These are phyloP conservation scores for Pangasius krempfi DNA, from an alignment of 2,797 vertebrate species.

Conservation along the genomic window DNA sequence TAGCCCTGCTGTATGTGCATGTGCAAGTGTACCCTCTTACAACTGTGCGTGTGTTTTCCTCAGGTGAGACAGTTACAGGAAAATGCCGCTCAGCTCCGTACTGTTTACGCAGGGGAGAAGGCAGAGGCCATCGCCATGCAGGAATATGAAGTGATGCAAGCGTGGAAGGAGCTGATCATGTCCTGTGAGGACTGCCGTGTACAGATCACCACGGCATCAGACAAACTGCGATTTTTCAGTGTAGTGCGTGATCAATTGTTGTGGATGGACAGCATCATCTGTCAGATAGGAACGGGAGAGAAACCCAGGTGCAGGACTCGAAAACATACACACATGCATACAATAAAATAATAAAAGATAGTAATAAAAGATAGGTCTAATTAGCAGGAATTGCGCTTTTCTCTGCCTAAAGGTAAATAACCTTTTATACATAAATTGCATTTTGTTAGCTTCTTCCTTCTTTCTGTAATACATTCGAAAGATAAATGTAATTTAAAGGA, in stretches of 20 bases:
- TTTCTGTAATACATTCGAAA: neutral
- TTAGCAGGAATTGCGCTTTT: neutral
- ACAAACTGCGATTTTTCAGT: slow-evolving; percentile 87
- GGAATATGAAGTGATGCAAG: slow-evolving; percentile 90
- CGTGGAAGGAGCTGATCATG: slow-evolving; percentile 90
- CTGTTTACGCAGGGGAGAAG: slow-evolving; percentile 91
- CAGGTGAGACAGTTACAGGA: slow-evolving; percentile 93
- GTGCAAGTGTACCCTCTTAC: neutral
- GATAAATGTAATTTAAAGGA: neutral
- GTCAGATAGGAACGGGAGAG: slow-evolving; percentile 88
- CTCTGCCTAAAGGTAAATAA: neutral
- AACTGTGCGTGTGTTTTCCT: neutral
- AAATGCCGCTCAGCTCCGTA: slow-evolving; percentile 88
- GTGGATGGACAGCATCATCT: slow-evolving; percentile 91
- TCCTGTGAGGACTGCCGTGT: slow-evolving; percentile 90
- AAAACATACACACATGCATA: neutral
- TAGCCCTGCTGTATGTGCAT: neutral
- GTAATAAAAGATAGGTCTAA: neutral
- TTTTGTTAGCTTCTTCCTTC: neutral
- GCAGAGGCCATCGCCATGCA: slow-evolving; percentile 87
- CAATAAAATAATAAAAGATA: neutral
- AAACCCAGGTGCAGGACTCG: slow-evolving; percentile 84
- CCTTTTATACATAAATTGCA: neutral
- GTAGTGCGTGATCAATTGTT: slow-evolving; percentile 86
- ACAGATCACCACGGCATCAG: slow-evolving; percentile 87